phyloP scores from a whole-genome alignment of 2,797 vertebrate species.

The Kryptolebias ocellatus region DNA sequence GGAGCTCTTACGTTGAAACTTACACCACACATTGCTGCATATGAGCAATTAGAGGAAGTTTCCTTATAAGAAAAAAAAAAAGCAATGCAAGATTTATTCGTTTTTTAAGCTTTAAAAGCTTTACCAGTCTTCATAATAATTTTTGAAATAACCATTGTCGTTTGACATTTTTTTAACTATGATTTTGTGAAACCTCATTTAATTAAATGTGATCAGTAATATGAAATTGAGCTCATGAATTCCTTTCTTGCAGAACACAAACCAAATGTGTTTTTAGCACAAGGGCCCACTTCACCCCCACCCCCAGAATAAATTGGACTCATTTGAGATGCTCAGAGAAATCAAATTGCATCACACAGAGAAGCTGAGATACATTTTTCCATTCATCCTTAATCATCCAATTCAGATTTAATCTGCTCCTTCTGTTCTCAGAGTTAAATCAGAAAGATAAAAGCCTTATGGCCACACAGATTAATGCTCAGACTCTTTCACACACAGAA shows the following conservation, averaged over 20 bases:
- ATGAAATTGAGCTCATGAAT: slow-evolving; percentile 66
- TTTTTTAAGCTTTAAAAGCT: slow-evolving; percentile 11
- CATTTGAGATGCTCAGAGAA: slow-evolving; percentile 69
- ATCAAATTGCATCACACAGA: slow-evolving; percentile 58
- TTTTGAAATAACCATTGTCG: slow-evolving; percentile 36
- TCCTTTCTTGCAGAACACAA: slow-evolving; percentile 64
- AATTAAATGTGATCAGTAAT: slow-evolving; percentile 65
- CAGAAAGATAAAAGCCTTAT: slow-evolving; percentile 54
- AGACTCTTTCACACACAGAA: slow-evolving; percentile 22
- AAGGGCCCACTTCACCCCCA: slow-evolving; percentile 41
- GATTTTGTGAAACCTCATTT: slow-evolving; percentile 58
- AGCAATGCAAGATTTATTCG: background rate
- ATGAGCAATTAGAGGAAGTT: slow-evolving; percentile 13
- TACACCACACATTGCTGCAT: slow-evolving; percentile 7
- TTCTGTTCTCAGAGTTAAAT: slow-evolving; percentile 53
- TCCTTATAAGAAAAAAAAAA: slow-evolving; percentile 21
- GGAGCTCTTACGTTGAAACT: slow-evolving; percentile 11
- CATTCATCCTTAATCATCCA: slow-evolving; percentile 68
- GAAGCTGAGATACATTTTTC: slow-evolving; percentile 76
- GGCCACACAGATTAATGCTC: slow-evolving; percentile 39
- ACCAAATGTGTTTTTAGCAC: slow-evolving; percentile 74
- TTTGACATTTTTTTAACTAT: slow-evolving; percentile 33
- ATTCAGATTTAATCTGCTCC: slow-evolving; percentile 70
- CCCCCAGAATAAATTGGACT: slow-evolving; percentile 61
- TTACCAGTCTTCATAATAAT: slow-evolving; percentile 15